Base-by-base conservation (phyloP, 2,113 vertebrate genomes). In the Paramormyrops kingsleyae region DNA sequence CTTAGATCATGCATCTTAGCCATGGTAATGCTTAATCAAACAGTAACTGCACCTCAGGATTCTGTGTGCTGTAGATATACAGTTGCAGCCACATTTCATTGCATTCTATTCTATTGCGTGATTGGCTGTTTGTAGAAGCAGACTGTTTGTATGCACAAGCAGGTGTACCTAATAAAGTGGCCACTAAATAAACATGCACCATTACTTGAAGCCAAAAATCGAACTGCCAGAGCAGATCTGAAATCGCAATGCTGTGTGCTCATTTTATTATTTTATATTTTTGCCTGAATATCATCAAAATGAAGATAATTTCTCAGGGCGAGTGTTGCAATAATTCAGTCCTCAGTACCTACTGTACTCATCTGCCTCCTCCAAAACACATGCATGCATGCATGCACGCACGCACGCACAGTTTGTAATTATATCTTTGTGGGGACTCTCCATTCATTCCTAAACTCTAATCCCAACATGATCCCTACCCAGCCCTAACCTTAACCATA, bases 211-310 rank as follows among this genome's bases (percentile, higher is more conserved):
- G 62, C 31, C 74, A 80, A 80, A 42, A 39, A 12, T 80, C 1
- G 6, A 80, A 39, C 15, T 42, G 35, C n/a, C 2, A 42, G 9
- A 80, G 74, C 74, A 17, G 74, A 84, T 84, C 42, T 47, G 42
- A 84, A 84, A 84, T 84, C n/a, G 9, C 44, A 77, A 77, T 77
- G 35, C 70, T 5, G 15, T 35, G 31, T 7, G 31, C 6, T 80
- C 74, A 42, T 39, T 80, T 42, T 27, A 83, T 35, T 39, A 53
- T 53, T 35, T 35, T 39, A 47, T 87, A 21, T 5, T 87, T 94
- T 93, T 92, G 92, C 92, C 91, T 92, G 92, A 93, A 92, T 93
- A 90, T 91, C 95, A 95, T 95, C 93, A 94, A 91, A 92, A 92
- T 93, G 90, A 93, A 24, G 47, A 50, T 52, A 83, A 47, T 89